phyloP scores from a whole-genome alignment of 2,888 invertebrate species.

The Automeris io region DNA sequence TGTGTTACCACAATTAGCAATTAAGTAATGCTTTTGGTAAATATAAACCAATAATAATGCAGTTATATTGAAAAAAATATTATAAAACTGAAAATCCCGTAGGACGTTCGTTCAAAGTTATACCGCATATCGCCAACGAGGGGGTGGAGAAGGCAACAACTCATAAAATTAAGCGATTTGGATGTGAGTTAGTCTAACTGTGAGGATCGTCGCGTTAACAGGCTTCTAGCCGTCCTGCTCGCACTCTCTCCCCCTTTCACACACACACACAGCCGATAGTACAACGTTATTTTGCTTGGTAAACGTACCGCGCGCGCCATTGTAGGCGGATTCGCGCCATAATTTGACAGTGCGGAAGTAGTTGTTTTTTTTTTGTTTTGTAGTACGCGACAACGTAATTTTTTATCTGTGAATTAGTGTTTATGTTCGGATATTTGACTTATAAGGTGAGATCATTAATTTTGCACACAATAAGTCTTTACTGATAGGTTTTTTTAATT shows the following conservation, averaged over 20 bases:
- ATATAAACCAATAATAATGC: too few species aligned
- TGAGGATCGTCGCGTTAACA: conserved; percentile 73
- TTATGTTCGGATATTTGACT: neutral
- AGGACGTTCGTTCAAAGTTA: conserved; percentile 45
- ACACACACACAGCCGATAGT: conserved; percentile 22
- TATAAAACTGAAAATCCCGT: neutral
- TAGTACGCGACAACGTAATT: neutral
- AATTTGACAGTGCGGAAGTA: conserved; percentile 22
- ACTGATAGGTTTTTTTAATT: too few species aligned
- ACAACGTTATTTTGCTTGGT: conserved; percentile 29
- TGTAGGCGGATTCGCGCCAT: conserved; percentile 36
- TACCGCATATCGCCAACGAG: conserved; percentile 40
- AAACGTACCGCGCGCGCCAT: conserved; percentile 32
- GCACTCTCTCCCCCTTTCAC: conserved; percentile 36
- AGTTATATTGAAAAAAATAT: too few species aligned
- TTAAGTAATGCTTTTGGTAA: too few species aligned
- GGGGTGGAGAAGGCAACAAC: conserved; percentile 78
- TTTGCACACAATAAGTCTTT: too few species aligned
- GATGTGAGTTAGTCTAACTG: conserved; percentile 77
- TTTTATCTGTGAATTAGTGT: neutral
- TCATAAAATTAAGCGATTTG: conserved; percentile 79
- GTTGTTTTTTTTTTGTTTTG: neutral
- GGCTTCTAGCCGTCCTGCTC: conserved; percentile 52
- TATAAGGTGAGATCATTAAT: neutral
- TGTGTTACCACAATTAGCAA: too few species aligned